Conservation (phyloP, 1,140 invertebrate species). For the Eriosoma lanigerum region DNA sequence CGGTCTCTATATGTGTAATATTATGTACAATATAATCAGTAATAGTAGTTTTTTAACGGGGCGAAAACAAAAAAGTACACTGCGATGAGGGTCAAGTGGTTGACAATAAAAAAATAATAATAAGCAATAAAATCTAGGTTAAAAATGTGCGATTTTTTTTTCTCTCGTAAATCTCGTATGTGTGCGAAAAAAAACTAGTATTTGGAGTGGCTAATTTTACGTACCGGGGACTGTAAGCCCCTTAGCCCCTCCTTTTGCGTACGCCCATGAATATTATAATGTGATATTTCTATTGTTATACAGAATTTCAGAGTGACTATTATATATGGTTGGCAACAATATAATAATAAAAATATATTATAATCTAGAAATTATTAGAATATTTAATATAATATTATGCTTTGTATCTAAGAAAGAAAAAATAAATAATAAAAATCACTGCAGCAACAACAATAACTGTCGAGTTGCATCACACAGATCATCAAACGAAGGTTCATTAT, state of each 20-base stretch:
- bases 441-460: neutral
- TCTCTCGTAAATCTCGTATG: neutral
- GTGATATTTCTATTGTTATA: constrained; percentile 42
- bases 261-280: constrained; percentile 45
- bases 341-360: constrained; percentile 11
- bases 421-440: neutral
- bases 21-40: no score
- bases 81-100: constrained; percentile 25
- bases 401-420: neutral
- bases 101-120: neutral
- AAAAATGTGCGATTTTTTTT: constrained; percentile 17
- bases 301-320: neutral
- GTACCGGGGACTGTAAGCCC: neutral
- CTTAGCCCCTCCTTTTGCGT: constrained; percentile 35
- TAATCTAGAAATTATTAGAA: neutral
- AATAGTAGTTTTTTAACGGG: neutral
- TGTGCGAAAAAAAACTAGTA: constrained; percentile 19
- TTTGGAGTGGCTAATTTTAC: constrained; percentile 34
- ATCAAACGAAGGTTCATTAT: no score
- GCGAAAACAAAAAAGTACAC: constrained; percentile 10
- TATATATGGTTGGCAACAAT: constrained; percentile 25
- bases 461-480: neutral
- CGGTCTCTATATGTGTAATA: neutral
- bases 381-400: neutral
- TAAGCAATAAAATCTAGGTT: neutral